A percentile compares a stretch with the other conserved stretches of the same genome.
These are phyloP conservation scores for Cephus rjabovi DNA, from an alignment of 2,888 invertebrate genomes.

Conservation along the genomic window DNA sequence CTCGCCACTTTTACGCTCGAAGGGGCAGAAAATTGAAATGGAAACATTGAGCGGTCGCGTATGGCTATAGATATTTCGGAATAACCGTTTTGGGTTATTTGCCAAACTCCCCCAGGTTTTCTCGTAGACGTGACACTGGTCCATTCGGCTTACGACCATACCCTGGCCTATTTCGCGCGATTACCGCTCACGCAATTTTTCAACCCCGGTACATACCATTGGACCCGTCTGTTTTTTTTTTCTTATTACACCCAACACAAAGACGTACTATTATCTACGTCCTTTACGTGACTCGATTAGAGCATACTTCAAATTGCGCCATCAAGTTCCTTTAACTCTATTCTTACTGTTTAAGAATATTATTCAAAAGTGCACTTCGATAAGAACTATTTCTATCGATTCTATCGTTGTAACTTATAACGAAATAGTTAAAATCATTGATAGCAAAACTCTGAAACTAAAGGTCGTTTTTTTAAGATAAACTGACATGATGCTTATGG, in stretches of 20 bases:
- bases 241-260: neutral
- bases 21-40: conserved; percentile 62
- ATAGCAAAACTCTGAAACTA: no score
- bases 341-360: no score
- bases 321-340: no score
- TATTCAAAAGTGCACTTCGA: no score
- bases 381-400: no score
- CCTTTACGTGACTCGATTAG: neutral
- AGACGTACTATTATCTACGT: neutral
- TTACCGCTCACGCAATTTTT: conserved; percentile 5
- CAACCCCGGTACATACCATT: neutral
- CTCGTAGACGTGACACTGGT: conserved; percentile 7
- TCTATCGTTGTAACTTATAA: no score
- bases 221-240: neutral
- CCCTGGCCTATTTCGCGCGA: conserved; percentile 14
- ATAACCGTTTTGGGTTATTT: conserved; percentile 56
- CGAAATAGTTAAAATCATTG: no score
- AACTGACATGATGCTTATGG: no score
- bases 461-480: no score
- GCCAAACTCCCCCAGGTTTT: conserved; percentile 17
- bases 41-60: conserved; percentile 54
- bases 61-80: conserved; percentile 57
- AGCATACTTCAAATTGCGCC: neutral
- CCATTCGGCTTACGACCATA: conserved; percentile 10
- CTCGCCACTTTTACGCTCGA: conserved; percentile 61